phyloP scores from a whole-genome alignment of 1,140 invertebrate species.

The Aphidius gifuensis region DNA sequence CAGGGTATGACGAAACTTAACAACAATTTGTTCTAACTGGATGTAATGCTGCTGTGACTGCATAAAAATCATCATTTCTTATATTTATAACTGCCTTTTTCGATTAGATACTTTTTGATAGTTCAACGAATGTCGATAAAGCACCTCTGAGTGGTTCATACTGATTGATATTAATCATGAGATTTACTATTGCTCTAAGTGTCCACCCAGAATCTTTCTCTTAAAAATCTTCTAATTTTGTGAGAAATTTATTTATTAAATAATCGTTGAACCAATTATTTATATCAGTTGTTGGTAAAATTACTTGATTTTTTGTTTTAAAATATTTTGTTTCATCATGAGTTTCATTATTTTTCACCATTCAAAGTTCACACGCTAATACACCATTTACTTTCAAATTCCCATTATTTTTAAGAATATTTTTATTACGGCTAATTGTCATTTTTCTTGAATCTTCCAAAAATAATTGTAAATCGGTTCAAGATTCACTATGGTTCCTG shows the following conservation, averaged over 20 bases:
- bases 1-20: conserved; percentile 10
- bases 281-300: conserved; percentile 19
- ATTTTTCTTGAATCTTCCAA: too few relatives aligned
- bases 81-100: conserved; percentile 29
- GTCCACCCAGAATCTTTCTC: conserved; percentile 27
- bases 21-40: conserved; percentile 5
- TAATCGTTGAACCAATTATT: conserved; percentile 20
- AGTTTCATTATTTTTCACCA: too few relatives aligned
- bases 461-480: too few relatives aligned
- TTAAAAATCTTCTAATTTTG: conserved; percentile 27
- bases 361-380: too few relatives aligned
- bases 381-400: too few relatives aligned
- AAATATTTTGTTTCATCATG: conserved; percentile 24
- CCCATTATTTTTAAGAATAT: too few relatives aligned
- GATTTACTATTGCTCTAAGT: conserved; percentile 26
- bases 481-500: conserved; percentile 20
- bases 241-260: conserved; percentile 15
- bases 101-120: conserved; percentile 21
- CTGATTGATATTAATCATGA: conserved; percentile 26
- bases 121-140: conserved; percentile 21
- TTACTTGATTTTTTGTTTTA: conserved; percentile 21
- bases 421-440: too few relatives aligned
- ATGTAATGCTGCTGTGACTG: conserved; percentile 17
- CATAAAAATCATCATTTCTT: conserved; percentile 21
- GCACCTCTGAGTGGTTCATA: conserved; percentile 24